Conservation (phyloP, 2,888 invertebrate genomes). For the Plebejus argus region DNA sequence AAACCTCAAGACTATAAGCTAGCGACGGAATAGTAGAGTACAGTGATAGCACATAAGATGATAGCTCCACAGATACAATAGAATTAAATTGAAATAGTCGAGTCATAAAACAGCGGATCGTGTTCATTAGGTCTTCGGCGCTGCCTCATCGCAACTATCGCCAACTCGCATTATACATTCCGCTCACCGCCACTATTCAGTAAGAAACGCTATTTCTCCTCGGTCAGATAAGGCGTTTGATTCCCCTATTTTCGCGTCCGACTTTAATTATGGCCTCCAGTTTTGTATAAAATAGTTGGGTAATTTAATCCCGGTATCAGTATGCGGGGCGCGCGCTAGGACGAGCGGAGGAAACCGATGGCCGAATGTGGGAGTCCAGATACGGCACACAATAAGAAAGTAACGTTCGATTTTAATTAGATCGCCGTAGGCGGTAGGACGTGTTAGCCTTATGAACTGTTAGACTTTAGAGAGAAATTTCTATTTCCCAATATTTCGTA, state of each 20-base stretch:
- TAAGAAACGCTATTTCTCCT: constrained; percentile 77
- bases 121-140: constrained; percentile 60
- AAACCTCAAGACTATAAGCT: not conserved
- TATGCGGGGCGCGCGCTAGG: constrained; percentile 61
- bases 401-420: constrained; percentile 14
- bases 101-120: constrained; percentile 54
- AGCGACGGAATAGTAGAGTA: not conserved
- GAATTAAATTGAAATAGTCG: constrained; percentile 24
- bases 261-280: constrained; percentile 79
- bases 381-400: constrained; percentile 13
- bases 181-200: constrained; percentile 78
- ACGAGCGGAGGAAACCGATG: constrained; percentile 54
- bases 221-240: constrained; percentile 81
- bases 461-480: not conserved
- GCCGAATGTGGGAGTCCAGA: constrained; percentile 28
- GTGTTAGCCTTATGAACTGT: not conserved
- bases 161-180: constrained; percentile 79
- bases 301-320: constrained; percentile 79
- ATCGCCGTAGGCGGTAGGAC: constrained; percentile 34
- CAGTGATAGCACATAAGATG: not conserved
- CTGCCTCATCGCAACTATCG: constrained; percentile 51
- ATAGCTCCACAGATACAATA: constrained; percentile 31
- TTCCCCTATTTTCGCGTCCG: constrained; percentile 75
- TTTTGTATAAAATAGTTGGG: constrained; percentile 81
- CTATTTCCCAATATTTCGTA: not conserved